phyloP scores from a whole-genome alignment of 2,113 vertebrate species.

The Anarrhichthys ocellatus region DNA sequence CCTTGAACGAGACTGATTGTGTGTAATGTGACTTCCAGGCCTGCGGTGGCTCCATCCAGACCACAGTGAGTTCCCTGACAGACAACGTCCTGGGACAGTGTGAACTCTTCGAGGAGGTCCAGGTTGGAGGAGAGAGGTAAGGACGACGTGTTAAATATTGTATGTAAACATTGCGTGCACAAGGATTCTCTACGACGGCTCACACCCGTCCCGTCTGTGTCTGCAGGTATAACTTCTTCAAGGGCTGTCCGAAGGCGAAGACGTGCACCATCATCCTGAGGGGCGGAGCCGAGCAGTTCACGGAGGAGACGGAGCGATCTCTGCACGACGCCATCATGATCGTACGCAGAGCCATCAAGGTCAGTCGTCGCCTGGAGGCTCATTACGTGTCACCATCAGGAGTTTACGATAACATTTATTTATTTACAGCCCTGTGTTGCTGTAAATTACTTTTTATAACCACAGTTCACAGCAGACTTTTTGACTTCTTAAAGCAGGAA shows the following conservation, averaged over 20 bases:
- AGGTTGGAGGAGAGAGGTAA: slow-evolving; percentile 96
- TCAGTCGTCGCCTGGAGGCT: slow-evolving; percentile 54
- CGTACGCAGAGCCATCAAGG: slow-evolving; percentile 97
- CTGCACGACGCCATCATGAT: slow-evolving; percentile 99
- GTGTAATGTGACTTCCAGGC: slow-evolving; percentile 82
- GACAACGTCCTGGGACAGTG: slow-evolving; percentile 93
- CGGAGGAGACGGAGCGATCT: slow-evolving; percentile 97
- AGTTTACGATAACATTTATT: background rate
- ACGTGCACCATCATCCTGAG: slow-evolving; percentile 97
- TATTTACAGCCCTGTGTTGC: background rate
- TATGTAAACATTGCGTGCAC: too few relatives aligned
- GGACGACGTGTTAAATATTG: background rate
- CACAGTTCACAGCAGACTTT: background rate
- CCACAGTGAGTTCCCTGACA: slow-evolving; percentile 87
- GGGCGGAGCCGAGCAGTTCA: slow-evolving; percentile 96
- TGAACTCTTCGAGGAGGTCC: slow-evolving; percentile 93
- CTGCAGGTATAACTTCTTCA: slow-evolving; percentile 95
- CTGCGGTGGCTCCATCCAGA: slow-evolving; percentile 98
- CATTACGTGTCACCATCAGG: background rate
- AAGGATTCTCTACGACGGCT: background rate
- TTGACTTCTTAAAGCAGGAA: background rate
- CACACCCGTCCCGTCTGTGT: background rate
- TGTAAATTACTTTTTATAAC: too few relatives aligned
- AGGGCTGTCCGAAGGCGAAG: slow-evolving; percentile 94
- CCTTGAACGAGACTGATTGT: background rate